Percentiles rank a stretch among this genome's conserved stretches.
These are phyloP conservation scores for Meandrusa payeni DNA, from an alignment of 2,888 invertebrate genomes.

Conservation along the genomic window DNA sequence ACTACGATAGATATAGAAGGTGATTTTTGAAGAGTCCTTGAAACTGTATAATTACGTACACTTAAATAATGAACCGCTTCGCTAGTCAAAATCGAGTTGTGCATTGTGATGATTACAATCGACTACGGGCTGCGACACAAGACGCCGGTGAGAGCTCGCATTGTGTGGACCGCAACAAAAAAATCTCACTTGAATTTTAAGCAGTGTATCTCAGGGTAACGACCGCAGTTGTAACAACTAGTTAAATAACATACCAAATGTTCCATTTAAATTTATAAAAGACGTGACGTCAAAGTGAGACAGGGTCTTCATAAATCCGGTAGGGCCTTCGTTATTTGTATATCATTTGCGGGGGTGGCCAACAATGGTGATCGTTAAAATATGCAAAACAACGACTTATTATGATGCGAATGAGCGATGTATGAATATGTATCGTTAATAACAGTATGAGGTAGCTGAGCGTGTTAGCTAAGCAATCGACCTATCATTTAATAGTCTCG, in stretches of 20 bases:
- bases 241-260: conserved; percentile 33
- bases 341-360: conserved; percentile 52
- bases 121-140: not conserved
- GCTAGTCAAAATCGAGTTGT: conserved; percentile 5
- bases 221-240: conserved; percentile 32
- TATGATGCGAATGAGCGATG: conserved; percentile 36
- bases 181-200: conserved; percentile 24
- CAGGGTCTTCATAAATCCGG: conserved; percentile 50
- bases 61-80: conserved; percentile 1
- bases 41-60: conserved; percentile 9
- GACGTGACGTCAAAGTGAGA: conserved; percentile 40
- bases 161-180: conserved; percentile 16
- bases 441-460: no score
- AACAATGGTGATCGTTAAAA: conserved; percentile 68
- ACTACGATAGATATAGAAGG: no score
- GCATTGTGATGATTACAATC: conserved; percentile 8
- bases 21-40: not conserved
- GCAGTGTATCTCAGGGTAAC: conserved; percentile 33
- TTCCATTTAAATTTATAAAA: conserved; percentile 42
- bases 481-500: no score
- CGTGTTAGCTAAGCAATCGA: no score
- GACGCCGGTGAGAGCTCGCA: not conserved
- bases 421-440: no score
- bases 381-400: conserved; percentile 65
- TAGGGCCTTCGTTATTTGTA: conserved; percentile 55